A percentile compares a stretch with the other conserved stretches of the same genome.
Evolutionary conservation across 2,113 vertebrate species (phyloP).

Genomic region (Microcebus griseorufus): DNA sequence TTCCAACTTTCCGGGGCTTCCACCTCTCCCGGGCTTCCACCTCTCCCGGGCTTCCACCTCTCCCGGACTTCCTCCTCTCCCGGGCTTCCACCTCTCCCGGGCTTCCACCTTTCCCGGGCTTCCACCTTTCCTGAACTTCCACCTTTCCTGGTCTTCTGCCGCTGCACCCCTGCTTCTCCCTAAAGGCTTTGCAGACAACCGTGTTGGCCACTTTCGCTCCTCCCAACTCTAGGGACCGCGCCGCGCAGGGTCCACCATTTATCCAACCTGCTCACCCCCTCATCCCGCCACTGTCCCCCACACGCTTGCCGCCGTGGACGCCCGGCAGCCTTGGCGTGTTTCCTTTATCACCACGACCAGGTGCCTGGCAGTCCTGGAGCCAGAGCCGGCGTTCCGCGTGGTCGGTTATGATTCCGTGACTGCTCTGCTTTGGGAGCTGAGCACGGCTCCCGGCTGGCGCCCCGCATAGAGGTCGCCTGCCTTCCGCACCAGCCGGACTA

Average conservation of each 20-base stretch:
- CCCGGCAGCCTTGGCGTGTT: neutral
- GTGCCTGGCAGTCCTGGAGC: neutral
- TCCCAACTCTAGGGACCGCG: fast-evolving
- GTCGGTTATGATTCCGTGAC: fast-evolving
- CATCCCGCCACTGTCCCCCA: fast-evolving
- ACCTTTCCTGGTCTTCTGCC: neutral
- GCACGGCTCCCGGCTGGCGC: fast-evolving
- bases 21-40: no score
- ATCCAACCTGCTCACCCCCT: fast-evolving
- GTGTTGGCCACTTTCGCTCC: fast-evolving
- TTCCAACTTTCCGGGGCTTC: no score
- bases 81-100: no score
- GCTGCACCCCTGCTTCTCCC: neutral
- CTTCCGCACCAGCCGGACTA: fast-evolving
- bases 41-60: no score
- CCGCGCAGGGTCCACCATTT: fast-evolving
- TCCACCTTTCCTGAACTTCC: no score
- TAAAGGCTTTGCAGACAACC: neutral
- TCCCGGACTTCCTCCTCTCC: no score
- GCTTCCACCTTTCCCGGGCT: no score
- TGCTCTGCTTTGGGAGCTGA: no score
- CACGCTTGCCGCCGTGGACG: neutral
- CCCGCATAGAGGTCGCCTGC: fast-evolving
- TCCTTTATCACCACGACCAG: fast-evolving
- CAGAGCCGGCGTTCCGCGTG: fast-evolving